Evolutionary conservation across 2,797 vertebrate species (phyloP).

Genomic region (Lagodon rhomboides): DNA sequence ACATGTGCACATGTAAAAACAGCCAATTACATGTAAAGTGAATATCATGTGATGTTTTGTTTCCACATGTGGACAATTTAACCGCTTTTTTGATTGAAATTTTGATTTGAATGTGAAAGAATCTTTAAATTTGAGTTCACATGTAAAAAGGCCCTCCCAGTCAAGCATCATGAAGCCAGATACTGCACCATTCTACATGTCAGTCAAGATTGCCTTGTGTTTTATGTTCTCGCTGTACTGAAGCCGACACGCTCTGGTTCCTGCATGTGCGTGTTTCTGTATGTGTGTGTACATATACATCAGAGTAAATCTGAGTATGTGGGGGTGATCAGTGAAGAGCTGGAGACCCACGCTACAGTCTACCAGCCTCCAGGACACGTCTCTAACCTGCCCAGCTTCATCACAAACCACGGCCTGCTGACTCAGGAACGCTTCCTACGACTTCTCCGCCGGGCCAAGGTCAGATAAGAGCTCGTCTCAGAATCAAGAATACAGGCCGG

Average conservation of each 20-base stretch:
- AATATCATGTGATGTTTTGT: too few relatives aligned
- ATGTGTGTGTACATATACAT: background rate
- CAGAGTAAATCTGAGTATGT: conserved; percentile 82
- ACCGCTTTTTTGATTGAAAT: too few relatives aligned
- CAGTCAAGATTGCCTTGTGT: background rate
- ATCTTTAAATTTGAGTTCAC: too few relatives aligned
- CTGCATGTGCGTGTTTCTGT: conserved; percentile 2
- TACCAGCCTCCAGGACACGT: conserved; percentile 70
- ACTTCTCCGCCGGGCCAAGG: conserved; percentile 82
- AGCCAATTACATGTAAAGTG: too few relatives aligned
- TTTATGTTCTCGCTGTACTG: background rate
- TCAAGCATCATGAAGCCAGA: background rate
- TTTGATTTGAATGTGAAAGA: too few relatives aligned
- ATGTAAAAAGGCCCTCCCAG: too few relatives aligned
- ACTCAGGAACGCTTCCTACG: conserved; percentile 76
- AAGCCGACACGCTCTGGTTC: background rate
- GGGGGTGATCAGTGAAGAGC: conserved; percentile 69
- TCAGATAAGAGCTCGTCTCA: conserved; percentile 33
- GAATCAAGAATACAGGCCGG: background rate
- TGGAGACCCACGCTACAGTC: conserved; percentile 83
- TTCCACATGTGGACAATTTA: too few relatives aligned
- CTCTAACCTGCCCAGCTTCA: conserved; percentile 68
- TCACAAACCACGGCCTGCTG: conserved; percentile 83
- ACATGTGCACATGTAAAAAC: too few relatives aligned
- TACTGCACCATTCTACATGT: background rate